Base-by-base conservation (phyloP, 1,140 invertebrate species). In the Drosophila mayri region DNA sequence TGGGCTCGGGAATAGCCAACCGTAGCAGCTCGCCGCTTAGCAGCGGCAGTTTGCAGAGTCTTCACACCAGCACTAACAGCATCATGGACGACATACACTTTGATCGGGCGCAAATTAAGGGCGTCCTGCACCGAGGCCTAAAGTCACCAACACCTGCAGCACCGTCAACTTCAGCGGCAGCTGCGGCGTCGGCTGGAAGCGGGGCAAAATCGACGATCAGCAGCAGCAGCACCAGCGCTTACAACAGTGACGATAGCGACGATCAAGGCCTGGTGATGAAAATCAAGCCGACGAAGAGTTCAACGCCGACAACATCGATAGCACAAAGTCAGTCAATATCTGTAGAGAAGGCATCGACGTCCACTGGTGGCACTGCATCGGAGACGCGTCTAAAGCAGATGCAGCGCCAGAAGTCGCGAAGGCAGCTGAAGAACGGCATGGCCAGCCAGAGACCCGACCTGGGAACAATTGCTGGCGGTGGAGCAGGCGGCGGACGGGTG, bases 21-120 rank as follows among this genome's bases (percentile, higher is more conserved):
- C 80, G 91, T 18, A 92, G 92, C 57, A 88, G 91, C 16, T 97
- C 96, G 91, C 96, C 96, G 5, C 96, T 97, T 94, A 58, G 76
- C 54, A 64, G 63, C 11, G 96, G 95, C 32, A 96, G 95, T 81
- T 92, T 97, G n/a, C 96, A 95, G 77, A 93, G 94, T 30, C 25
- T 92, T 14, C 93, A 75, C 74, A 94, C 70, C 22, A 92, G 79
- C 92, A 94, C 37, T 93, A 94, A 76, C 90, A 94, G 60, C 93
- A 92, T 77, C 85, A 93, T 76, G 76, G 93, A 71, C 76, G 93
- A 70, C 64, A 92, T 71, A 44, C 85, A 80, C 61, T 87, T 93
- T 25, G 91, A 90, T 83, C 92, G 92, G 30, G 71, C 90, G 35
- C 88, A 92, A 74, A 92, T 92, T 38, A 91, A 91, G 61, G 84